Percentiles rank a stretch among this genome's conserved stretches.
These are phyloP conservation scores for Melanostoma scalare DNA, from an alignment of 2,888 invertebrate genomes.

Conservation along the genomic window DNA sequence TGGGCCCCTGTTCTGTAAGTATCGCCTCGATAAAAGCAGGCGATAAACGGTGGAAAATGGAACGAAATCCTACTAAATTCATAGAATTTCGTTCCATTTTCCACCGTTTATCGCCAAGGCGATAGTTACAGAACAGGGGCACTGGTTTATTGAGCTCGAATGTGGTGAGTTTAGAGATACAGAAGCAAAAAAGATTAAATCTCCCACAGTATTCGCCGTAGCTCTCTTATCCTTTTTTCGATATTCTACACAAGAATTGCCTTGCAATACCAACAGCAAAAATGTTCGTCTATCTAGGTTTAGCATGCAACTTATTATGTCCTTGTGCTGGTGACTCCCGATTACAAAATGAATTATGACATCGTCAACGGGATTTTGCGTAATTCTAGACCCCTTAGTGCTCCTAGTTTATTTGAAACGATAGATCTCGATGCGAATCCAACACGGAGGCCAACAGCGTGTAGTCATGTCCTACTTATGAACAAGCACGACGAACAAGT, in stretches of 20 bases:
- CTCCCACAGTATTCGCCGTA: too few relatives aligned
- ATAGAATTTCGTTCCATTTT: too few relatives aligned
- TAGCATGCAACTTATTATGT: conserved; percentile 2
- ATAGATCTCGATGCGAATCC: conserved; percentile 20
- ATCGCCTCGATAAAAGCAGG: too few relatives aligned
- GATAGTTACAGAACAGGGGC: too few relatives aligned
- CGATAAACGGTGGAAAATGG: too few relatives aligned
- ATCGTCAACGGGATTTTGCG: conserved; percentile 57
- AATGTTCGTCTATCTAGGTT: conserved; percentile 29
- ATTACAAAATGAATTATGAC: conserved; percentile 65
- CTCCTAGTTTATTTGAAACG: conserved; percentile 21
- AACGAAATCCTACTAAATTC: too few relatives aligned
- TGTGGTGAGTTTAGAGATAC: too few relatives aligned
- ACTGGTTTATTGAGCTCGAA: too few relatives aligned
- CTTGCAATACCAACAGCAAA: conserved; percentile 17
- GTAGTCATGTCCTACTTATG: conserved; percentile 57
- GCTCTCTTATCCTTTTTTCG: too few relatives aligned
- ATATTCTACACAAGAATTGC: neutral
- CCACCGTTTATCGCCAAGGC: too few relatives aligned
- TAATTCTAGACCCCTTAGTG: conserved; percentile 47
- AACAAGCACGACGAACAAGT: conserved; percentile 49
- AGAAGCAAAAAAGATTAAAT: too few relatives aligned
- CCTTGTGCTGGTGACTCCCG: neutral
- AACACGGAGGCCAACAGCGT: conserved; percentile 9
- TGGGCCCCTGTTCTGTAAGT: too few relatives aligned